phyloP scores from a whole-genome alignment of 2,888 invertebrate species.

The Agriopis marginaria region DNA sequence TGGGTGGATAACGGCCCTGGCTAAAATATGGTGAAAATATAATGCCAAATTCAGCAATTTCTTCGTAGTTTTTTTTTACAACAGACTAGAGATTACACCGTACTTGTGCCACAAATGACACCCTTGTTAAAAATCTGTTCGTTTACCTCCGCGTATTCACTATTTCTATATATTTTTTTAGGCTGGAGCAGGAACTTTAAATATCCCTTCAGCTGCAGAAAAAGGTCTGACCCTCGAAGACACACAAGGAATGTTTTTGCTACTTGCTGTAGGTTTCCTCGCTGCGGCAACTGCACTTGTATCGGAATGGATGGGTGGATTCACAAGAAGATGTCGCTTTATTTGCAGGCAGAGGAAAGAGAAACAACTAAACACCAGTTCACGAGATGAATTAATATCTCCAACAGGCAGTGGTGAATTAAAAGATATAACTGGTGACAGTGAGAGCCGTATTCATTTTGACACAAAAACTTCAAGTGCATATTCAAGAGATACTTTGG shows the following conservation, averaged over 20 bases:
- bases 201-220: constrained; percentile 86
- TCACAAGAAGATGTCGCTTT: constrained; percentile 85
- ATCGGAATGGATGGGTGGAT: constrained; percentile 91
- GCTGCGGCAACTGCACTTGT: constrained; percentile 87
- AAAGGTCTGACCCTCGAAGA: constrained; percentile 92
- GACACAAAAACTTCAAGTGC: constrained; percentile 58
- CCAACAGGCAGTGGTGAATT: constrained; percentile 47
- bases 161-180: constrained; percentile 48
- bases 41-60: no score
- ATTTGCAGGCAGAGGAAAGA: constrained; percentile 49
- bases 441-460: constrained; percentile 55
- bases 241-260: constrained; percentile 93
- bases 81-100: no score
- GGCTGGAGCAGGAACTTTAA: constrained; percentile 77
- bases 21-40: no score
- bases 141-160: no score
- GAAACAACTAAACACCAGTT: constrained; percentile 48
- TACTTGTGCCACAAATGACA: no score
- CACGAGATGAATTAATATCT: constrained; percentile 60
- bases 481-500: constrained; percentile 67
- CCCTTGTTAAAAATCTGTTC: no score
- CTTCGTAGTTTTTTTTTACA: no score
- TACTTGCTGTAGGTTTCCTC: constrained; percentile 90
- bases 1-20: no score
- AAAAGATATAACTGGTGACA: constrained; percentile 43